Evolutionary conservation across 2,113 vertebrate genomes (phyloP).

Genomic region (Hiodon tergisus): DNA sequence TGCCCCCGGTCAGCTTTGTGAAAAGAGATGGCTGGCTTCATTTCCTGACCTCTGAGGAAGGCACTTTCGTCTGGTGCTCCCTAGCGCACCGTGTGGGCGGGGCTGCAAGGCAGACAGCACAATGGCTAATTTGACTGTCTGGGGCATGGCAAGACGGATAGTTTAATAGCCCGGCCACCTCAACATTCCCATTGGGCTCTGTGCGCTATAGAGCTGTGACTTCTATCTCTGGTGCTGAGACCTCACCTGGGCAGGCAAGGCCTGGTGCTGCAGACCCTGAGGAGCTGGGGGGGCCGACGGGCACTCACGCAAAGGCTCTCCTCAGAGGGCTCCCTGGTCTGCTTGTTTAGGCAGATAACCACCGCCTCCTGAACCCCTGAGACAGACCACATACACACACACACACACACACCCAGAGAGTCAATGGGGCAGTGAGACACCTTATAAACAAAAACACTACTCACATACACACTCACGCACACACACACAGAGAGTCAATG

Average conservation of each 20-base stretch:
- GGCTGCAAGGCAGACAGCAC: not conserved
- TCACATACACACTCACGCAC: not conserved
- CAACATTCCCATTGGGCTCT: too few species aligned
- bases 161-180: not conserved
- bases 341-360: constrained; percentile 90
- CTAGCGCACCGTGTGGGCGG: not conserved
- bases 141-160: not conserved
- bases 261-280: constrained; percentile 78
- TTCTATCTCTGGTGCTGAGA: not conserved
- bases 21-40: constrained; percentile 34
- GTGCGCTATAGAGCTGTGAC: too few species aligned
- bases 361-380: constrained; percentile 90
- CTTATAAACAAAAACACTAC: not conserved
- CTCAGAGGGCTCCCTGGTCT: constrained; percentile 72
- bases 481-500: not conserved
- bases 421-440: not conserved
- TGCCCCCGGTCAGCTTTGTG: constrained; percentile 29
- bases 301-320: constrained; percentile 73
- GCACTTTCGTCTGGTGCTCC: not conserved
- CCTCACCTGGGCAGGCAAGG: constrained; percentile 85
- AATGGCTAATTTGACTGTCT: not conserved
- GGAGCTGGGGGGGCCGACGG: constrained; percentile 75
- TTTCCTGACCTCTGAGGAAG: constrained; percentile 42
- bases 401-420: not conserved
- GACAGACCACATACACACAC: constrained; percentile 24